phyloP scores from a whole-genome alignment of 2,888 invertebrate genomes.

The Acrocyrtus sp. region DNA sequence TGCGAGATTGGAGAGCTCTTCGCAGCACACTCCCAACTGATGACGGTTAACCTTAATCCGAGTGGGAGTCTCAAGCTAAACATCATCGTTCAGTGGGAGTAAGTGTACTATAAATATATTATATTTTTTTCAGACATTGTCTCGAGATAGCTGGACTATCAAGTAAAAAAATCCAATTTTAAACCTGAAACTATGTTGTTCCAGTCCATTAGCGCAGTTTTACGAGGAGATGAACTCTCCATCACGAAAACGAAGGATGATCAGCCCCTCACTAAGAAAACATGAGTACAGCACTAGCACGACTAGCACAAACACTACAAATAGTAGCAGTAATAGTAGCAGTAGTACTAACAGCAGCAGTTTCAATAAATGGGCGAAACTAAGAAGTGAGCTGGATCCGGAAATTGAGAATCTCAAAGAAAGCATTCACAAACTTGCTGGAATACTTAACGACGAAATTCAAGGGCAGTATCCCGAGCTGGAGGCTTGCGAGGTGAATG shows the following conservation, averaged over 20 bases:
- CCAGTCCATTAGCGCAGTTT: slow-evolving; percentile 41
- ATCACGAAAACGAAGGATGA: slow-evolving; percentile 55
- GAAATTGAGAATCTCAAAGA: slow-evolving; percentile 47
- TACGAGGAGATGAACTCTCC: slow-evolving; percentile 50
- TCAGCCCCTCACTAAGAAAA: slow-evolving; percentile 41
- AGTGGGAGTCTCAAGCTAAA: slow-evolving; percentile 71
- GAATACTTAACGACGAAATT: slow-evolving; percentile 66
- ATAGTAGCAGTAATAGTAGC: slow-evolving; percentile 9
- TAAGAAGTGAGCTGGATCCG: slow-evolving; percentile 32
- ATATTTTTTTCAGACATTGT: neutral
- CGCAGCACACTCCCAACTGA: slow-evolving; percentile 71
- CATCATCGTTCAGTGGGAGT: slow-evolving; percentile 71
- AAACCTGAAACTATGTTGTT: too few species aligned
- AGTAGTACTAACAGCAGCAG: slow-evolving; percentile 3
- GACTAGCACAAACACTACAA: slow-evolving; percentile 3
- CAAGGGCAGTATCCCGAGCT: slow-evolving; percentile 68
- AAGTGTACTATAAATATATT: slow-evolving; percentile 7
- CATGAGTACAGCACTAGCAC: slow-evolving; percentile 26
- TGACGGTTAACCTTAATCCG: slow-evolving; percentile 71
- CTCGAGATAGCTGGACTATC: neutral
- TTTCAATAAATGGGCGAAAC: slow-evolving; percentile 32
- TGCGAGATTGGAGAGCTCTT: slow-evolving; percentile 72
- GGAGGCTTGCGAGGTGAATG: slow-evolving; percentile 66
- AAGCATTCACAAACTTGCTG: slow-evolving; percentile 38
- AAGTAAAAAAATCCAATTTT: too few species aligned